Conservation (phyloP, 2,888 invertebrate genomes). For the Tinea pellionella region DNA sequence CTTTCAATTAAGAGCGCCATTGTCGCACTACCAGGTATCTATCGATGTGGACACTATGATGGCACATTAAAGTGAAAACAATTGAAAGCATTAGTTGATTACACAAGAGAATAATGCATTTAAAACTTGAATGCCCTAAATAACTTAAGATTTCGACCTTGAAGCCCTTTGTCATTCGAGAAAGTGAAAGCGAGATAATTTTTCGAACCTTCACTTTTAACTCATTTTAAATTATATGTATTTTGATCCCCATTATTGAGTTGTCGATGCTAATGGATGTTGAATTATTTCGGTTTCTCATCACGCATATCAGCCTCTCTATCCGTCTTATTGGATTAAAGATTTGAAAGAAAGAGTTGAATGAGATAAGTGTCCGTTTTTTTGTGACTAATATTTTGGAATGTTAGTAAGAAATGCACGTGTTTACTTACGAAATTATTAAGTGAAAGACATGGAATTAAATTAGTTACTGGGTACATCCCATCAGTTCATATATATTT, state of each 20-base stretch:
- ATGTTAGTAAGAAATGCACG: conserved; percentile 19
- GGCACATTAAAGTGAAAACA: conserved; percentile 5
- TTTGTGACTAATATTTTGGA: conserved; percentile 14
- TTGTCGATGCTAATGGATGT: conserved; percentile 27
- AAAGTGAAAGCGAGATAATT: conserved; percentile 50
- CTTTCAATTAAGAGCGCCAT: neutral
- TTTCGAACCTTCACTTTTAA: conserved; percentile 31
- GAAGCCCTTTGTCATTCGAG: conserved; percentile 45
- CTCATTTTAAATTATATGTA: conserved; percentile 24
- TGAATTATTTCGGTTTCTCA: conserved; percentile 25
- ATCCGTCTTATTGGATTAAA: conserved; percentile 12
- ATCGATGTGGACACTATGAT: neutral
- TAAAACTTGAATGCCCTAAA: conserved; percentile 23
- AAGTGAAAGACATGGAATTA: conserved; percentile 1
- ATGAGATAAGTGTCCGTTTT: conserved; percentile 13
- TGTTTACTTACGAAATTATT: neutral
- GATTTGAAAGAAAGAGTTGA: conserved; percentile 14
- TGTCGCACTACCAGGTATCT: neutral
- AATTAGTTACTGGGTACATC: neutral
- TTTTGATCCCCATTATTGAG: conserved; percentile 27
- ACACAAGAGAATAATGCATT: conserved; percentile 4
- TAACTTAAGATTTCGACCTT: conserved; percentile 36
- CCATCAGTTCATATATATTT: too few species aligned
- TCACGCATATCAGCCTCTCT: neutral
- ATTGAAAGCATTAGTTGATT: conserved; percentile 7